A percentile compares a stretch with the other conserved stretches of the same genome.
These are phyloP conservation scores for Catostomus latipinnis DNA, from an alignment of 2,797 vertebrate species.

Conservation along the genomic window DNA sequence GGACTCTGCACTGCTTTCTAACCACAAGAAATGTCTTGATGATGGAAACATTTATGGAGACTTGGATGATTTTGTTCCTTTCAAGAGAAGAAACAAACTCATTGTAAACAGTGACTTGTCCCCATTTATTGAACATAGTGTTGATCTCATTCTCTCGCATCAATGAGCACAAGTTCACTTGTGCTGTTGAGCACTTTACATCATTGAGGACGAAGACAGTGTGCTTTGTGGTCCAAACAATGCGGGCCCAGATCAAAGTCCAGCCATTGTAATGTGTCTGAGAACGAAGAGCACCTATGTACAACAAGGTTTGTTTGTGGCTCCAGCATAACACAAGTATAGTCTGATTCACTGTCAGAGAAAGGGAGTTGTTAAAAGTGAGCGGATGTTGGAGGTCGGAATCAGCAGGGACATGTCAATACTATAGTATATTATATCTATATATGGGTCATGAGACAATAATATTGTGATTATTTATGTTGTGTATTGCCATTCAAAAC, in stretches of 20 bases:
- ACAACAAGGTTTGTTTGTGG: constrained; percentile 11
- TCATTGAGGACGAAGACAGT: constrained; percentile 60
- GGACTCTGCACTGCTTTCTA: not conserved
- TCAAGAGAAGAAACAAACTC: constrained; percentile 57
- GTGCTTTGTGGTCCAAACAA: constrained; percentile 62
- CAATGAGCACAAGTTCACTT: constrained; percentile 52
- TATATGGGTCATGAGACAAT: too few relatives aligned
- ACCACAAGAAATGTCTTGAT: constrained; percentile 4
- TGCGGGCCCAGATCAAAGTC: constrained; percentile 56
- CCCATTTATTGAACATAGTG: constrained; percentile 65
- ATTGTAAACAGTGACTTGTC: constrained; percentile 56
- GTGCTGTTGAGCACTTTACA: constrained; percentile 61
- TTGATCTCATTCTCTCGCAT: constrained; percentile 55
- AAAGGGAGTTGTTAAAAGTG: too few relatives aligned
- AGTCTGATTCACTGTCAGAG: constrained; percentile 30
- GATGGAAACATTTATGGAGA: constrained; percentile 47
- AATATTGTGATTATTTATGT: too few relatives aligned
- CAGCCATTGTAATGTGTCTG: constrained; percentile 55
- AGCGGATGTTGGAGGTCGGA: too few relatives aligned
- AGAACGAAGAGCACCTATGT: constrained; percentile 52
- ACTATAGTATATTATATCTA: too few relatives aligned
- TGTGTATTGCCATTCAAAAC: too few relatives aligned
- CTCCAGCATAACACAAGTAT: constrained; percentile 12
- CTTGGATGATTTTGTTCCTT: constrained; percentile 43
- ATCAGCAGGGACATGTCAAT: too few relatives aligned